These are phyloP conservation scores for Catharus ustulatus DNA, from an alignment of 2,797 vertebrate species.

Conservation along the genomic window DNA sequence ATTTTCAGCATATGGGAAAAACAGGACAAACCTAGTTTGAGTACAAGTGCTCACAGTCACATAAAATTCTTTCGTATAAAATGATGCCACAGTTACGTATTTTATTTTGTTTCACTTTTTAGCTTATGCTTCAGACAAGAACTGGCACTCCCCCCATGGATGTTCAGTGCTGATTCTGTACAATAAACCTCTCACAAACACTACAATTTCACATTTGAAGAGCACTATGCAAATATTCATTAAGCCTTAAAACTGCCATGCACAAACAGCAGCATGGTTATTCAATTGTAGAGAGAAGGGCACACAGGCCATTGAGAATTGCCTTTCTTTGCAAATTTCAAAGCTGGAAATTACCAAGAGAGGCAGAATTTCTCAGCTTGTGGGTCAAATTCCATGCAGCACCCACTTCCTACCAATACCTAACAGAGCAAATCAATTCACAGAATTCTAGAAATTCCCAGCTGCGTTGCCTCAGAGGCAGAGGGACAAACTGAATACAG, in stretches of 20 bases:
- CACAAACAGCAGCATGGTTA: neutral
- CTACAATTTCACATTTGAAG: neutral
- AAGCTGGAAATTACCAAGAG: neutral
- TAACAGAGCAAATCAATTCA: neutral
- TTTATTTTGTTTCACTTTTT: neutral
- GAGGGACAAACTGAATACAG: neutral
- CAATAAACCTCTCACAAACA: neutral
- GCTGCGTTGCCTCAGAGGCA: neutral
- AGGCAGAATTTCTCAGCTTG: neutral
- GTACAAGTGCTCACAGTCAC: neutral
- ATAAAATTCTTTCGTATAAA: neutral
- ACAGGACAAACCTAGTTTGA: neutral
- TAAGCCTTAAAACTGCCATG: neutral
- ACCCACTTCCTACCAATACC: neutral
- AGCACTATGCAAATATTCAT: neutral
- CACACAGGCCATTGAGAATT: neutral
- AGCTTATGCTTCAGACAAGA: neutral
- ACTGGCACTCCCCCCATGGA: rapidly evolving
- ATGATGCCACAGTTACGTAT: neutral
- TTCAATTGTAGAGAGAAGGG: rapidly evolving
- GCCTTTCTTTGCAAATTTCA: neutral
- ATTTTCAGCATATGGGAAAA: neutral
- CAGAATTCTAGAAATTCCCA: neutral
- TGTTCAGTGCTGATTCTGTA: neutral
- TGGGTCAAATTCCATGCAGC: neutral